Percentiles rank a stretch among this genome's conserved stretches.
phyloP scores from a whole-genome alignment of 2,113 vertebrate genomes.

The Heptranchias perlo region DNA sequence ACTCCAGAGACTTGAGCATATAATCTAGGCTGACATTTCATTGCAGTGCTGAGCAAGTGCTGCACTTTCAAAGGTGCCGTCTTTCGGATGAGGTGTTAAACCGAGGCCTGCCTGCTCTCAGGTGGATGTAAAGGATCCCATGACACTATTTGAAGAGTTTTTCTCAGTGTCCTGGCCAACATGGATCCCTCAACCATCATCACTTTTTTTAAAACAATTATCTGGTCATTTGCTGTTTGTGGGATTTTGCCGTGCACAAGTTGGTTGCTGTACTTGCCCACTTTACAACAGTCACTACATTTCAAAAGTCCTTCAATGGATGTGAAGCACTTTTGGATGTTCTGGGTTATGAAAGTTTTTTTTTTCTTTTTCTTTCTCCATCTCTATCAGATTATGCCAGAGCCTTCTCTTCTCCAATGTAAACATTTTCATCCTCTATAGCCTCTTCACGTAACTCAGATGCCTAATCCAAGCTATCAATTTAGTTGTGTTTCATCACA shows the following conservation, averaged over 20 bases:
- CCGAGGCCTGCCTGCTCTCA: not conserved
- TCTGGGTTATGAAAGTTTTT: not conserved
- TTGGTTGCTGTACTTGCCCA: too few species aligned
- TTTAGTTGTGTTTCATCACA: too few species aligned
- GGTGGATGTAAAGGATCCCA: not conserved
- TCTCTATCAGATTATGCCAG: too few species aligned
- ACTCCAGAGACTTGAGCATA: too few species aligned
- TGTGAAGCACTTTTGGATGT: not conserved
- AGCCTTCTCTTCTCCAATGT: not conserved
- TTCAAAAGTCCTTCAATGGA: not conserved
- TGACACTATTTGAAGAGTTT: not conserved
- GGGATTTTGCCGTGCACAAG: too few species aligned
- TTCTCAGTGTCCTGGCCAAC: not conserved
- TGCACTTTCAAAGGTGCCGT: not conserved
- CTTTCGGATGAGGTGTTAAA: not conserved
- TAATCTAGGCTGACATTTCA: too few species aligned
- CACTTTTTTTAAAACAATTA: not conserved
- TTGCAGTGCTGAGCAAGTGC: not conserved
- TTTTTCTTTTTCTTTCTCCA: not conserved
- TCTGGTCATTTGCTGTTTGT: not conserved
- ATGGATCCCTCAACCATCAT: not conserved
- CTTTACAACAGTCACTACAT: not conserved
- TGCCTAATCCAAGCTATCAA: too few species aligned
- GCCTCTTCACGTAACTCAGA: too few species aligned
- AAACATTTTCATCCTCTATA: not conserved